These are phyloP conservation scores for Hoplodrina blanda DNA, from an alignment of 2,888 invertebrate species.

Conservation along the genomic window DNA sequence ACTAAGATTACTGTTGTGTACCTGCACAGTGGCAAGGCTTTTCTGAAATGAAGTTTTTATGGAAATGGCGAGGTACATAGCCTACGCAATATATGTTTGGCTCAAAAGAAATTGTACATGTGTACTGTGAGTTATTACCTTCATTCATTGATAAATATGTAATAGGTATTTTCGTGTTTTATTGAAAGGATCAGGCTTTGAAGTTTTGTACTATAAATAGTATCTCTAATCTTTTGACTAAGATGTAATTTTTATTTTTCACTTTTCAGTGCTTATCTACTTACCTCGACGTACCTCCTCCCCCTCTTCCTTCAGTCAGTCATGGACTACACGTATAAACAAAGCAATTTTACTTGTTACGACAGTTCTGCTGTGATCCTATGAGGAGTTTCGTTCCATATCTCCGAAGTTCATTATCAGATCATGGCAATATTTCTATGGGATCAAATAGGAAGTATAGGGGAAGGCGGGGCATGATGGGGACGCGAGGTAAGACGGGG, in stretches of 20 bases:
- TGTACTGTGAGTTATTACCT: slow-evolving; percentile 27
- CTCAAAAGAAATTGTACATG: slow-evolving; percentile 40
- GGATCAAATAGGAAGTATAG: too few relatives aligned
- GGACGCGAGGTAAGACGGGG: too few relatives aligned
- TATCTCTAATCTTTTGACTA: neutral
- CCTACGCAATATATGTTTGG: slow-evolving; percentile 15
- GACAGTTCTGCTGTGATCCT: too few relatives aligned
- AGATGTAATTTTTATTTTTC: neutral
- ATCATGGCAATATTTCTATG: too few relatives aligned
- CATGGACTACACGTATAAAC: too few relatives aligned
- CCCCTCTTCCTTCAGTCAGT: too few relatives aligned
- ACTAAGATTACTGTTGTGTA: slow-evolving; percentile 5
- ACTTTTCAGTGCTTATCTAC: too few relatives aligned
- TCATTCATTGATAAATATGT: slow-evolving; percentile 22
- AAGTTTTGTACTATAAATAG: neutral
- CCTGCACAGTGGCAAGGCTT: slow-evolving; percentile 16
- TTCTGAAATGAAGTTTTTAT: slow-evolving; percentile 51
- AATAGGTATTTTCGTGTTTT: slow-evolving; percentile 18
- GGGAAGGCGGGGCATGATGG: too few relatives aligned
- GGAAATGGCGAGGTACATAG: slow-evolving; percentile 26
- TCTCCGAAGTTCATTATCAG: too few relatives aligned
- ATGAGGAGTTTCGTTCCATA: too few relatives aligned
- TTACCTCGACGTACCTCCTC: too few relatives aligned
- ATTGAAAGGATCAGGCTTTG: neutral
- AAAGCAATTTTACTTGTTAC: too few relatives aligned